These are phyloP conservation scores for Platalea minor DNA, from an alignment of 2,797 vertebrate species.

Conservation along the genomic window DNA sequence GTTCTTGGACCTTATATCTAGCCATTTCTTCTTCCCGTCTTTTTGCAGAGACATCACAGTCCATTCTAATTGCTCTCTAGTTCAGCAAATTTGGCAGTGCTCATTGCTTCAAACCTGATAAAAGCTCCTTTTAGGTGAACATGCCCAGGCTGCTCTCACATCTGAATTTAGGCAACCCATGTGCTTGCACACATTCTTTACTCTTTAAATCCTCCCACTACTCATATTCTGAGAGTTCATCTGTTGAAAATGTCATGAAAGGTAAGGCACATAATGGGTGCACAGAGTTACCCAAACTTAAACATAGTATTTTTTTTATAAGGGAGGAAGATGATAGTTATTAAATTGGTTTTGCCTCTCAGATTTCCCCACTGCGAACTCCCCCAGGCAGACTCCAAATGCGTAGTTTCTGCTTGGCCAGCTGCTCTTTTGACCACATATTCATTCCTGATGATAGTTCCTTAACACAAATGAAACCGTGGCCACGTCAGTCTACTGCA, in stretches of 20 bases:
- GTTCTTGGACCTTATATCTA: not conserved
- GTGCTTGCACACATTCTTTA: not conserved
- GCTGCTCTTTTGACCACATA: not conserved
- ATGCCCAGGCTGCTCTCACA: not conserved
- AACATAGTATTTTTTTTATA: not conserved
- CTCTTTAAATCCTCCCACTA: not conserved
- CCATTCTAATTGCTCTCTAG: not conserved
- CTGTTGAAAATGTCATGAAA: not conserved
- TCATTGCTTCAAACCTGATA: not conserved
- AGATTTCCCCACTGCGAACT: not conserved
- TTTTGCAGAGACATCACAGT: not conserved
- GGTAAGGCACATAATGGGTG: not conserved
- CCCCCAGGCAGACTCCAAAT: not conserved
- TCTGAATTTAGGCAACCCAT: not conserved
- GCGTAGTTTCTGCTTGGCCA: not conserved
- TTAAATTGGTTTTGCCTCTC: not conserved
- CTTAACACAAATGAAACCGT: not conserved
- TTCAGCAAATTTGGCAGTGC: not conserved
- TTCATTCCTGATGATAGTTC: not conserved
- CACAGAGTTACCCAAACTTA: not conserved
- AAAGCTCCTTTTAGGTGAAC: not conserved
- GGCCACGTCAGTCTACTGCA: not conserved
- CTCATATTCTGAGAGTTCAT: not conserved
- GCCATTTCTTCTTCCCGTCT: not conserved
- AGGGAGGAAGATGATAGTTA: not conserved